phyloP scores from a whole-genome alignment of 2,797 vertebrate species.

The Nannoperca obscura region DNA sequence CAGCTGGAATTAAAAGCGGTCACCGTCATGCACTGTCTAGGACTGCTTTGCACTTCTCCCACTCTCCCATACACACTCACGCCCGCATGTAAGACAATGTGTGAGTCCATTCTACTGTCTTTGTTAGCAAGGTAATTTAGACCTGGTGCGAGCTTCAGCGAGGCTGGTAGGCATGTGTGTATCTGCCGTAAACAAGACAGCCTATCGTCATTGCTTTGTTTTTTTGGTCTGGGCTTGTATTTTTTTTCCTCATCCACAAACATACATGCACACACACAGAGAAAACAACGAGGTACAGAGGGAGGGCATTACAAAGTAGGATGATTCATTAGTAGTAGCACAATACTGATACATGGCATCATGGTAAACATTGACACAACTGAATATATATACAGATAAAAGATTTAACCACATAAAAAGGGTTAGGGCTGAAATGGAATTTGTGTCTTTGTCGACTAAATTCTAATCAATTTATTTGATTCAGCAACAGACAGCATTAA shows the following conservation, averaged over 20 bases:
- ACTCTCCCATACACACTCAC: neutral
- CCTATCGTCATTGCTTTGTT: constrained; percentile 29
- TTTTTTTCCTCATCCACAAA: constrained; percentile 39
- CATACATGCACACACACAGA: neutral
- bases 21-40: constrained; percentile 80
- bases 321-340: constrained; percentile 14
- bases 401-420: neutral
- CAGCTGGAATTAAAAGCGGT: constrained; percentile 80
- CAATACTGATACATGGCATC: neutral
- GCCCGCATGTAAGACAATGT: neutral
- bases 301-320: constrained; percentile 6
- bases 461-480: constrained; percentile 29
- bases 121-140: constrained; percentile 36
- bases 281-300: neutral
- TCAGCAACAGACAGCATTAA: constrained; percentile 17
- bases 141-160: constrained; percentile 22
- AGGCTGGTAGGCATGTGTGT: constrained; percentile 20
- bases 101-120: constrained; percentile 13
- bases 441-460: neutral
- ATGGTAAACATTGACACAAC: constrained; percentile 16
- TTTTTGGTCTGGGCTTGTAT: constrained; percentile 19
- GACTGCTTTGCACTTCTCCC: constrained; percentile 45
- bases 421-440: neutral
- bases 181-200: constrained; percentile 33
- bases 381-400: neutral